Base-by-base conservation (phyloP, 1,140 invertebrate species). In the Hyles vespertilio region DNA sequence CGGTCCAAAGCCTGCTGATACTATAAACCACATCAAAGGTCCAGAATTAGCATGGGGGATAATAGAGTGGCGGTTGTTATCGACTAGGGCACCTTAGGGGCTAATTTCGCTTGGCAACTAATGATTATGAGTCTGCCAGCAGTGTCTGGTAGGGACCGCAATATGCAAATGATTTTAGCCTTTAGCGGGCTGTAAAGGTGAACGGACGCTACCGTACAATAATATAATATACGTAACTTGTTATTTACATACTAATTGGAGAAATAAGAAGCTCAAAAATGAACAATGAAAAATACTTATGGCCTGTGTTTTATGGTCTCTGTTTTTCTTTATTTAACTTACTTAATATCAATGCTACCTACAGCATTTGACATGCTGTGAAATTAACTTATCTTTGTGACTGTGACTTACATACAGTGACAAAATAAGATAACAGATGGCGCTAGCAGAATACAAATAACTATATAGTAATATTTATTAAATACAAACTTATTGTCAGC, bases 151-250 rank as follows among this genome's bases (percentile, higher is more conserved):
- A 63, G 64, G 56, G 64, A 68, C 77, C 77, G 74, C 77, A 82
- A 79, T 87, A 87, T 85, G 83, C 78, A 84, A 88, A 86, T 88
- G 74, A 78, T 76, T 80, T 76, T 84, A 73, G 81, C 81, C 83
- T 83, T 79, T 73, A 84, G 73, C 74, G 70, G 58, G 34, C 49
- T 59, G 45, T 40, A 74, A 62, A 71, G 59, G 48, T 48, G 51
- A 46, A 51, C 32, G 45, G 68, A 56, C 63, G 76, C 73, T 83
- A 65, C 72, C 79, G 79, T 77, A 72, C 70, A 70, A 79, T 78
- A 78, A 76, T 67, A 62, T 67, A 67, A 66, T 67, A 58, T 33
- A 10, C 50, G 9, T 51, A 51, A 8, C 32, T 34, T 51, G 32
- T 10, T 34, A 51, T 51, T 51, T 33, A 6, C n/a, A 46, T 10